phyloP scores from a whole-genome alignment of 2,888 invertebrate species.

The Rhopalosiphum nymphaeae region DNA sequence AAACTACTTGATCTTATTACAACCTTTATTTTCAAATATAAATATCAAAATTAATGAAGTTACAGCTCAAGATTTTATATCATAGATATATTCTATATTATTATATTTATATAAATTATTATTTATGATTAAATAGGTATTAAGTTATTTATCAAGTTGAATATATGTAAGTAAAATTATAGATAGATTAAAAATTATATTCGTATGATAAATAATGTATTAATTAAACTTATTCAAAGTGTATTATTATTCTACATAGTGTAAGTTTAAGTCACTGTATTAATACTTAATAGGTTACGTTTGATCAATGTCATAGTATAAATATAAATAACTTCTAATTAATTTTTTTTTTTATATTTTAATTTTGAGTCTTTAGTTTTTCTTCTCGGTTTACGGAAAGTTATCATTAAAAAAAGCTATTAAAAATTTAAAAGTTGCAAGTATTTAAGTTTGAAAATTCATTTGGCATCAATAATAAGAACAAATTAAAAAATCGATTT shows the following conservation, averaged over 20 bases:
- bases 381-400: not conserved
- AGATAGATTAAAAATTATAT: not conserved
- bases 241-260: not conserved
- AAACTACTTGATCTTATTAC: not conserved
- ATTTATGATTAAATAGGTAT: not conserved
- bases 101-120: not conserved
- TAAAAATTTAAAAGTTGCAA: not conserved
- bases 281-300: not conserved
- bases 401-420: not conserved
- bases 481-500: slow-evolving; percentile 17
- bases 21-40: too few species aligned
- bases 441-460: slow-evolving; percentile 23
- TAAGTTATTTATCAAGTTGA: not conserved
- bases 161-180: not conserved
- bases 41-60: not conserved
- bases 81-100: not conserved
- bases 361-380: slow-evolving; percentile 1
- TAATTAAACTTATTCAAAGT: not conserved
- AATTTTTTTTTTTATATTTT: not conserved
- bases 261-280: not conserved
- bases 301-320: not conserved
- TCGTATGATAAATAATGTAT: not conserved
- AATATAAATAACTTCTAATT: not conserved
- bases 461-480: not conserved
- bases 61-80: not conserved